These are phyloP conservation scores for Lordiphosa andalusiaca DNA, from an alignment of 2,888 invertebrate species.

Conservation along the genomic window DNA sequence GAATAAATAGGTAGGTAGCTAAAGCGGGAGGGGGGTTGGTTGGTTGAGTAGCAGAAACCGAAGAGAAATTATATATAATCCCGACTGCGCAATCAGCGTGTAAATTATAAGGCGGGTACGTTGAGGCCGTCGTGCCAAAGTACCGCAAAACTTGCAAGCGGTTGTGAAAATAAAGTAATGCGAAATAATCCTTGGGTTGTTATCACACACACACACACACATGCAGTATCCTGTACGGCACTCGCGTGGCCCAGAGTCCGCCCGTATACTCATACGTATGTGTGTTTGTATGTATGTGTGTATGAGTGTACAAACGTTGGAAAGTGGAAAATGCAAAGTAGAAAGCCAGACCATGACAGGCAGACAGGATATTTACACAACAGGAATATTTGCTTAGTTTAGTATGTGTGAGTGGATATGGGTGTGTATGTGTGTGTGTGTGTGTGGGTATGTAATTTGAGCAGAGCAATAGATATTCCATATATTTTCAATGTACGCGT, in stretches of 20 bases:
- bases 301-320: constrained; percentile 1
- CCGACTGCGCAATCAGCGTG: constrained; percentile 69
- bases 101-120: constrained; percentile 62
- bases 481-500: constrained; percentile 14
- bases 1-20: constrained; percentile 40
- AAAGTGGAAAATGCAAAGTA: constrained; percentile 67
- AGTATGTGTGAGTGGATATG: constrained; percentile 13
- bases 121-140: constrained; percentile 54
- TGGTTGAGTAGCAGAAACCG: constrained; percentile 32
- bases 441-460: constrained; percentile 56
- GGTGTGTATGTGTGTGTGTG: constrained; percentile 12
- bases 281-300: constrained; percentile 7
- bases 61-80: constrained; percentile 71
- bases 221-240: constrained; percentile 24
- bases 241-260: constrained; percentile 43
- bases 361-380: constrained; percentile 63
- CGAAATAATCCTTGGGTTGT: constrained; percentile 74
- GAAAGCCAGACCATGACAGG: constrained; percentile 43
- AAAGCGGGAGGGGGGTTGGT: neutral
- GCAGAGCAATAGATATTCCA: constrained; percentile 47
- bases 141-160: constrained; percentile 72
- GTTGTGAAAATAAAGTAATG: constrained; percentile 72
- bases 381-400: constrained; percentile 58
- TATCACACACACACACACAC: constrained; percentile 56
- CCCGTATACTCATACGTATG: constrained; percentile 34